phyloP scores from a whole-genome alignment of 2,797 vertebrate species.

The Todus mexicanus region DNA sequence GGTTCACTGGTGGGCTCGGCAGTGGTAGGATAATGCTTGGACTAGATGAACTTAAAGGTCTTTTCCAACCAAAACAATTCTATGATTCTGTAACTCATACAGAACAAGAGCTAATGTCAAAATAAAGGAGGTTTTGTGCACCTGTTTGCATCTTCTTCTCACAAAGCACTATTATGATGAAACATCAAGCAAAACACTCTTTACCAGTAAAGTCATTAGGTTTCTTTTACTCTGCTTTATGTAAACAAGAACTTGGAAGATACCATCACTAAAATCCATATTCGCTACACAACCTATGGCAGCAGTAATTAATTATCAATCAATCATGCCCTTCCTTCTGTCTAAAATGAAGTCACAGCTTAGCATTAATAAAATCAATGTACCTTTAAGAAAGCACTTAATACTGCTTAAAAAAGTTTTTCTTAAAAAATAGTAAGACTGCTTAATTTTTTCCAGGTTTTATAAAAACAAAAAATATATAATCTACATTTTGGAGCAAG shows the following conservation, averaged over 20 bases:
- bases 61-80: no score
- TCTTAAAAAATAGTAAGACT: not conserved
- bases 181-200: not conserved
- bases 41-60: no score
- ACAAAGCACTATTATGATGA: not conserved
- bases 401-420: no score
- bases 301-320: not conserved
- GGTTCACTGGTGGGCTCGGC: no score
- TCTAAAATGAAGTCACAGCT: not conserved
- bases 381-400: not conserved
- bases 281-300: not conserved
- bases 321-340: not conserved
- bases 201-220: not conserved
- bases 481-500: not conserved
- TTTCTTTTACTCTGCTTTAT: not conserved
- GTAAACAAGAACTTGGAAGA: not conserved
- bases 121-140: not conserved
- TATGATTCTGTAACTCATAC: not conserved
- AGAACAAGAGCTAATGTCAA: not conserved
- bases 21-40: no score
- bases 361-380: not conserved
- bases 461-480: not conserved
- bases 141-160: not conserved
- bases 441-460: not conserved
- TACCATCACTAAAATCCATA: not conserved